phyloP scores from a whole-genome alignment of 2,113 vertebrate genomes.

The Ophthalmolycus amberensis region DNA sequence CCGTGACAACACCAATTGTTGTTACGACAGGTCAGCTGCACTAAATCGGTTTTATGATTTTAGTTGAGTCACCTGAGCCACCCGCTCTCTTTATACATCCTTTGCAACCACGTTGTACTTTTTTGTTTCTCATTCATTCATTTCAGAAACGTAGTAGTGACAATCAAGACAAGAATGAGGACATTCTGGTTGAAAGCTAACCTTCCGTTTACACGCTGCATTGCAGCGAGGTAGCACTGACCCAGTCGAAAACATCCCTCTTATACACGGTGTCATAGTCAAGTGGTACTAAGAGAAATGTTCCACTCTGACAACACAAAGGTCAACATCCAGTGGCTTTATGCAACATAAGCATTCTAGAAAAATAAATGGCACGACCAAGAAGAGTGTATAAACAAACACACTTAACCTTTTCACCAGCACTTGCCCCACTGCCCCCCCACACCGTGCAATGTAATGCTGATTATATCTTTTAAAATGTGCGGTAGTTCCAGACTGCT shows the following conservation, averaged over 20 bases:
- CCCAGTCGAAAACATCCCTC: neutral
- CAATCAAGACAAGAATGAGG: neutral
- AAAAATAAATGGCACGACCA: slow-evolving; percentile 15
- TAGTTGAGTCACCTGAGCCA: too few relatives aligned
- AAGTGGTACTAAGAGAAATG: slow-evolving; percentile 11
- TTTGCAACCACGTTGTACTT: neutral
- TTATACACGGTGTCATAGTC: neutral
- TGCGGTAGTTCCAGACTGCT: neutral
- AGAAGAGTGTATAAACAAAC: slow-evolving; percentile 24
- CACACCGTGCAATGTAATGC: slow-evolving; percentile 8
- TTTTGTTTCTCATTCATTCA: neutral
- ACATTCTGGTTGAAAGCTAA: neutral
- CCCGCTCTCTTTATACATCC: neutral
- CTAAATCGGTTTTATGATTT: too few relatives aligned
- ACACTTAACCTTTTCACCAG: slow-evolving; percentile 54
- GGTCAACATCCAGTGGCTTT: slow-evolving; percentile 41
- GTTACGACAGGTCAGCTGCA: too few relatives aligned
- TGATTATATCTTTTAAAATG: slow-evolving; percentile 34
- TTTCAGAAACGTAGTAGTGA: neutral
- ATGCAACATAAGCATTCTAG: slow-evolving; percentile 12
- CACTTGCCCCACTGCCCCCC: slow-evolving; percentile 10
- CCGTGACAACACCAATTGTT: neutral
- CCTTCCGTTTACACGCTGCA: neutral
- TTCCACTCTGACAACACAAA: slow-evolving; percentile 36
- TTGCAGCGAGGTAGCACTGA: neutral